Conservation (phyloP, 2,113 vertebrate species). For the Clarias gariepinus region DNA sequence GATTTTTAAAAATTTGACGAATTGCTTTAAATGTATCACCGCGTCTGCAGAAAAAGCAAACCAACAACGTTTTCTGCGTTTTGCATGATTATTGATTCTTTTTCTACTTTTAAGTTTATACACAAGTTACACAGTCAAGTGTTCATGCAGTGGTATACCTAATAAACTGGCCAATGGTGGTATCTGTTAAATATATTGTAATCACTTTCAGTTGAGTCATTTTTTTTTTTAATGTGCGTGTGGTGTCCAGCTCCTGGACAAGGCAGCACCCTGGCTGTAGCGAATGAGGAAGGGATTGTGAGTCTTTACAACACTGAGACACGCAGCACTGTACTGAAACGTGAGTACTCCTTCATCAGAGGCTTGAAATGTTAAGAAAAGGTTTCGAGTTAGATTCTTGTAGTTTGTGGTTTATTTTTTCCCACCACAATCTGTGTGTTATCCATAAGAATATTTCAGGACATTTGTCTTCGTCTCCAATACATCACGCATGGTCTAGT, state of each 20-base stretch:
- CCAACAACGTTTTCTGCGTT: too few relatives aligned
- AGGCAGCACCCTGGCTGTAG: conserved; percentile 81
- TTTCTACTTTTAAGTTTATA: too few relatives aligned
- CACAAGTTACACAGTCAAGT: too few relatives aligned
- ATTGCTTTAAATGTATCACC: too few relatives aligned
- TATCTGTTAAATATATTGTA: background rate
- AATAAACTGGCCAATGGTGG: background rate
- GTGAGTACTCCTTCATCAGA: conserved; percentile 61
- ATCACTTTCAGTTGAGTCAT: background rate
- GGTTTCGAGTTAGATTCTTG: background rate
- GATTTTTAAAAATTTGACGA: too few relatives aligned
- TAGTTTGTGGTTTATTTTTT: background rate
- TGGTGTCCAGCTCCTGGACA: conserved; percentile 67
- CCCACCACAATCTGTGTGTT: background rate
- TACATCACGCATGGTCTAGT: background rate
- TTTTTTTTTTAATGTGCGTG: too few relatives aligned
- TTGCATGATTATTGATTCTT: too few relatives aligned
- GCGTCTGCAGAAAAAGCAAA: too few relatives aligned
- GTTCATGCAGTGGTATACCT: too few relatives aligned
- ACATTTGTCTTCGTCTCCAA: background rate
- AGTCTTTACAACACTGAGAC: conserved; percentile 83
- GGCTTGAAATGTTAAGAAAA: background rate
- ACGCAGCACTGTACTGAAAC: conserved; percentile 78
- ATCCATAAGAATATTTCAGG: background rate
- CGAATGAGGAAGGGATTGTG: conserved; percentile 94